Base-by-base conservation (phyloP, 2,888 invertebrate genomes). In the Heteropelma amictum region DNA sequence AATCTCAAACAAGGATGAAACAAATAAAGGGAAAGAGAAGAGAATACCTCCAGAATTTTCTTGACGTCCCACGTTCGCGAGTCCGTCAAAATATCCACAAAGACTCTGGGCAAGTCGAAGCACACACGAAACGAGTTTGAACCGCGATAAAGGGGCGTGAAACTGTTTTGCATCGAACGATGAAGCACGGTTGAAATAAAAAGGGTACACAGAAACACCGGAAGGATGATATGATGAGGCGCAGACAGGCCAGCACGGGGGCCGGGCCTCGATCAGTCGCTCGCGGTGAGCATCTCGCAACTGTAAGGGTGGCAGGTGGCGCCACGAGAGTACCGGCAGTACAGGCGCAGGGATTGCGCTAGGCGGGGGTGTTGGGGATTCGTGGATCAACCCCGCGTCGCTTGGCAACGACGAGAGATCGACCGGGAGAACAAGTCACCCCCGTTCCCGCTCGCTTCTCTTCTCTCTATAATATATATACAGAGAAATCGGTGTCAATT, bases 341-440 rank as follows among this genome's bases (percentile, higher is more conserved):
- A 47, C 14, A 40, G 69, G 53, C 51, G 69, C 58, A 56, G 67
- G 79, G 72, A 53, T 81, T 80, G 72, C 49, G 64, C 75, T 61
- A 54, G 76, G 64, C 80, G 79, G 81, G 82, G 80, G 81, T 14
- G 61, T 28, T 47, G 56, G 78, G 79, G 83, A 83, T 82, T 83
- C 81, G 82, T 75, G 80, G 76, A 84, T 85, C 75, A 76, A 60
- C 75, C 75, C 83, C 79, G 78, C 71, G 88, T 88, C 85, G 87
- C 88, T 78, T 84, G 85, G 88, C 88, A 88, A 88, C 88, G 84
- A 80, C 82, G 84, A 82, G 86, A 88, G 88, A 88, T 88, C 88
- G 88, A 88, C 88, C 88, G 87, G 85, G 84, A 81, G 79, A 78
- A 78, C 72, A 77, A 71, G 70, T 77, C 78, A 79, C 80, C 79